Evolutionary conservation across 1,140 invertebrate species (phyloP).

Genomic region (Thaumetopoea pityocampa): DNA sequence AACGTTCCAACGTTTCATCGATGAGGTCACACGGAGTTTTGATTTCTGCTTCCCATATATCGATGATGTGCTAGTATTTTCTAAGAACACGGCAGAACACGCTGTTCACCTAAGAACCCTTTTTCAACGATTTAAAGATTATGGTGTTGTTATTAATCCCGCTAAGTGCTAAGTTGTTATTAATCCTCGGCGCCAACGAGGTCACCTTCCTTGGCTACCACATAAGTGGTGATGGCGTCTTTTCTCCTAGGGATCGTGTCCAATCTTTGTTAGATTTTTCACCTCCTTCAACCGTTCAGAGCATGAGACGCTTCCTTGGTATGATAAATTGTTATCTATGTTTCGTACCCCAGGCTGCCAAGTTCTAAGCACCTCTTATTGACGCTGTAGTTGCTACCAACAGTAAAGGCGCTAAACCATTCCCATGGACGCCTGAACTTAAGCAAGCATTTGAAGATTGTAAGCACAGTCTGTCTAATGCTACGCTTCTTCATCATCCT

Average conservation of each 20-base stretch:
- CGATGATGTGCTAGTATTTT: no score
- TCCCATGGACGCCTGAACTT: slow-evolving; percentile 1
- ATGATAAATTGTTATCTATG: slow-evolving; percentile 11
- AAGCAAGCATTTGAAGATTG: slow-evolving; percentile 34
- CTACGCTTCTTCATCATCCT: slow-evolving; percentile 31
- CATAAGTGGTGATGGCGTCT: background rate
- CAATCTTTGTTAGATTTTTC: slow-evolving; percentile 2
- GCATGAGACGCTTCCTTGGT: no score
- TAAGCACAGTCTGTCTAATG: slow-evolving; percentile 42
- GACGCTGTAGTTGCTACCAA: background rate
- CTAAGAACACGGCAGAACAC: no score
- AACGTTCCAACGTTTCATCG: no score
- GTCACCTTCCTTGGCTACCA: background rate
- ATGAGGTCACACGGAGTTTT: no score
- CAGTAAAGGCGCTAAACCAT: slow-evolving; percentile 3
- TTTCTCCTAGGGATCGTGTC: slow-evolving; percentile 1
- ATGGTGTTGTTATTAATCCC: background rate
- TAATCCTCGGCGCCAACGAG: background rate
- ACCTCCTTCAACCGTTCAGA: slow-evolving; percentile 1
- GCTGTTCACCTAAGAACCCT: no score
- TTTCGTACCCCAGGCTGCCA: slow-evolving; percentile 6
- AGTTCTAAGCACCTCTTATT: slow-evolving; percentile 7
- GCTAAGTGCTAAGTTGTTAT: background rate
- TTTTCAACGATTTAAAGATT: background rate
- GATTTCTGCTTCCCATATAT: no score